Conservation (phyloP, 1,140 invertebrate genomes). For the Philotrypesis tridentata region DNA sequence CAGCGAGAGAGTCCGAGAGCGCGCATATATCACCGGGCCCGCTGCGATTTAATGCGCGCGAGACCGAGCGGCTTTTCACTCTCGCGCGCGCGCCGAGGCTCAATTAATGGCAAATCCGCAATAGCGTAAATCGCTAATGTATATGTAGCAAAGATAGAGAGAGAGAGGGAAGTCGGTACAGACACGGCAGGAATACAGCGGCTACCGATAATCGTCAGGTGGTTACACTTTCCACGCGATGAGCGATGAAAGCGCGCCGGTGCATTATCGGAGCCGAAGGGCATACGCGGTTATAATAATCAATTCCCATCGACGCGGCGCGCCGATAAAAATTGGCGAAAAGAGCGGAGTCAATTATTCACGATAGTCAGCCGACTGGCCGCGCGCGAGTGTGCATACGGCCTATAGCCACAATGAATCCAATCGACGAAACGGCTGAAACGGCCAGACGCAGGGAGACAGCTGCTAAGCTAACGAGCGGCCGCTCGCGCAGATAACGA, state of each 20-base stretch:
- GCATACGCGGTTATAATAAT: no score
- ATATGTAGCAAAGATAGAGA: not conserved
- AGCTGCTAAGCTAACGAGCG: slow-evolving; percentile 13
- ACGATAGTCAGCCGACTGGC: no score
- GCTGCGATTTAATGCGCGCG: not conserved
- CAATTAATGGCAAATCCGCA: slow-evolving; percentile 4
- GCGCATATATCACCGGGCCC: not conserved
- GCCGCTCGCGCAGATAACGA: slow-evolving; percentile 26
- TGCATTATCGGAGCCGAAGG: no score
- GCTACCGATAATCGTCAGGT: not conserved
- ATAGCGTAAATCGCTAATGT: not conserved
- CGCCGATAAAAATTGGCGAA: no score
- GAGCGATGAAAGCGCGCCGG: no score
- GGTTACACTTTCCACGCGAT: no score
- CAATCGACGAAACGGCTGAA: not conserved
- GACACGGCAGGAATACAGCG: not conserved
- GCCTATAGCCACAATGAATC: not conserved
- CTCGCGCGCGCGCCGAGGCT: not conserved
- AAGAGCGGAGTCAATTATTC: no score
- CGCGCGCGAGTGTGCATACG: no score
- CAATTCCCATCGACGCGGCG: no score
- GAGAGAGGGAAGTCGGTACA: not conserved
- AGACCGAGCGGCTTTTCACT: slow-evolving; percentile 4
- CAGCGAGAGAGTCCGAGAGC: not conserved
- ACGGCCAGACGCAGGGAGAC: not conserved